Conservation (phyloP, 2,113 vertebrate species). For the Natator depressus region DNA sequence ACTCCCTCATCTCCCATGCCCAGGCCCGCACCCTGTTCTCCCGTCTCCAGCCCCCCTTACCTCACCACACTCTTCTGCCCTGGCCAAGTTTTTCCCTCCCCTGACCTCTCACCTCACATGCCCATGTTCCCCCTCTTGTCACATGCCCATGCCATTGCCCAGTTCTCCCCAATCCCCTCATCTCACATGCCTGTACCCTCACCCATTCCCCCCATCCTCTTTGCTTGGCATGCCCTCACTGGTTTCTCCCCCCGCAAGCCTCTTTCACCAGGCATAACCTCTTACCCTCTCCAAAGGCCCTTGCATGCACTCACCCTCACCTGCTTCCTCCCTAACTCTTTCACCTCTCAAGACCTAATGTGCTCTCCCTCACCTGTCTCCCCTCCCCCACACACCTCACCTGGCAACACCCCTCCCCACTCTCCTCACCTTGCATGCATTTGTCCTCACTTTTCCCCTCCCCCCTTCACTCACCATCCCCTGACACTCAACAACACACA, state of each 20-base stretch:
- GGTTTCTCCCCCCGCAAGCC: background rate
- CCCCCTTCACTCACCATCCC: background rate
- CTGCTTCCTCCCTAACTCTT: background rate
- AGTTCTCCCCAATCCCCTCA: too few species aligned
- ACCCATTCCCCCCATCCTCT: background rate
- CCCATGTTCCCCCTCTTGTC: background rate
- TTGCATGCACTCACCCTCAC: background rate
- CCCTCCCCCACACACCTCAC: too few species aligned
- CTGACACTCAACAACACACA: background rate
- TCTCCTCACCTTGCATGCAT: background rate
- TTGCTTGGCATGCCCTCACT: background rate
- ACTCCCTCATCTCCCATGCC: background rate
- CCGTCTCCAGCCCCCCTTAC: background rate
- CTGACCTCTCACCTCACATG: too few species aligned
- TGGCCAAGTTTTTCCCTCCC: background rate
- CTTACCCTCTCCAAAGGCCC: background rate
- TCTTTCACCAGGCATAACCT: background rate
- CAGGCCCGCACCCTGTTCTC: background rate
- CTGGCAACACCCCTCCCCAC: background rate
- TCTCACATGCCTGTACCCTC: background rate
- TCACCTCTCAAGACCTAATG: background rate
- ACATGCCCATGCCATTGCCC: too few species aligned
- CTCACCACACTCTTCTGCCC: background rate
- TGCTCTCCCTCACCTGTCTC: too few species aligned
- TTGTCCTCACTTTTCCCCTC: background rate